Evolutionary conservation across 37 sponge, comb jelly and placozoan species (phyloP), one percentile per base, ranked within the genome.

Genomic region (Corticium candelabrum): DNA sequence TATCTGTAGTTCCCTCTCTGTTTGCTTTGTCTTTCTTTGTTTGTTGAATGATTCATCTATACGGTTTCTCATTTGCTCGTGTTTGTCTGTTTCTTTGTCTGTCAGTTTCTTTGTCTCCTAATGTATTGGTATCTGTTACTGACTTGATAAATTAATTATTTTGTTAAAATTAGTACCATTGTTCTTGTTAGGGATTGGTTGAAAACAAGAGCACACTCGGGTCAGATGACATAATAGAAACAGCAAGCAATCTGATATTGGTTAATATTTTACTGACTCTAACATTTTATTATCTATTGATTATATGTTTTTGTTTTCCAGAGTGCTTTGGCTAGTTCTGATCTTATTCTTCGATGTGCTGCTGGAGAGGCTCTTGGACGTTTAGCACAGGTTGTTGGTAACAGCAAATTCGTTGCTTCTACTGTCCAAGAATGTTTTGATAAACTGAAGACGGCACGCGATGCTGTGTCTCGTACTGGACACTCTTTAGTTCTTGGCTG

Each of bases 351-450:
- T 34, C 85, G 92, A 5, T 97, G 94, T 85, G 90, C 88, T 39
- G 95, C 94, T 5, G 94, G 87, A 0, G 99, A 93, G 62, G 94
- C 92, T 0, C 73, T 97, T 67, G 99, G 95, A 0, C 80, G 94
- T 21, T 75, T 97, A 80, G 89, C 90, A 0, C 90, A 93, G 74
- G 83, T 79, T 2, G 87, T 84, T 7, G 88, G 89, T 37, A 88
- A 87, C 21, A 76, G 84, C 3, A 82, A 81, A 68, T 89, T 93
- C 57, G 87, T 97, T n/a, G 76, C 92, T 2, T 76, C 82, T 67
- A 87, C 91, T 41, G 95, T 88, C 5, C 95, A 93, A 79, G 76
- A 77, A 37, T 85, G 88, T 73, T 89, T 91, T 74, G 90, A 90
- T 39, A 67, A 74, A 67, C 76, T 93, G 38, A 75, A 77, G 37